Evolutionary conservation across 2,888 invertebrate genomes (phyloP), one percentile per base, ranked within the genome.

Genomic region (Meloe dianella): DNA sequence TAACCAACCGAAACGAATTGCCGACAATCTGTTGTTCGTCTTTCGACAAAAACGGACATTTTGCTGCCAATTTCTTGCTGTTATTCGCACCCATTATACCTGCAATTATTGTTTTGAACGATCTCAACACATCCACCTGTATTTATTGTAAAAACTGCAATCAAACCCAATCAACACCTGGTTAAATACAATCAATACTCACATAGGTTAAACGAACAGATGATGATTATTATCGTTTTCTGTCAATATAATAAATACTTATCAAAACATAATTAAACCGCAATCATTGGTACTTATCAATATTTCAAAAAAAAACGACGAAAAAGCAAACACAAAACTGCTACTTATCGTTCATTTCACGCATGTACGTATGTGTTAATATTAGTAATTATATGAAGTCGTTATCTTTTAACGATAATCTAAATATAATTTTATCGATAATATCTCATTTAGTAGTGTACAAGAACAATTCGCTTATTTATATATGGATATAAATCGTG

Each of bases 1-100:
- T 89, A 63, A 88, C 89, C 3, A 88, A 83, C 63, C 87, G 83
- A 82, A 89, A 90, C 0, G 89, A 89, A 56, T 86, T 86, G 5
- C 89, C 88, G 0, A 90, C 87, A 75, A 88, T 85, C 71, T 88
- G 86, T 79, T 89, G 89, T 74, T 90, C 90, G 51, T 89, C 89
- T 82, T 87, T 88, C 0, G 88, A 88, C 5, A 90, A 82, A 57
- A 89, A 85, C 8, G 89, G 87, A 81, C 89, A 89, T 82, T 89
- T 89, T 59, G 89, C 89, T 22, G 89, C 89, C 67, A 89, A 77
- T 79, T 89, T 89, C 79, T 89, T 89, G 76, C 89, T 89, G 70
- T 88, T 88, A 80, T 89, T 90, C 64, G 79, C 79, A 67, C 84
- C 84, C 84, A 84, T 84, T 63, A n/a, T n/a, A 64, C 67, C 67